Evolutionary conservation across 2,797 vertebrate species (phyloP).

Genomic region (Falco concolor): DNA sequence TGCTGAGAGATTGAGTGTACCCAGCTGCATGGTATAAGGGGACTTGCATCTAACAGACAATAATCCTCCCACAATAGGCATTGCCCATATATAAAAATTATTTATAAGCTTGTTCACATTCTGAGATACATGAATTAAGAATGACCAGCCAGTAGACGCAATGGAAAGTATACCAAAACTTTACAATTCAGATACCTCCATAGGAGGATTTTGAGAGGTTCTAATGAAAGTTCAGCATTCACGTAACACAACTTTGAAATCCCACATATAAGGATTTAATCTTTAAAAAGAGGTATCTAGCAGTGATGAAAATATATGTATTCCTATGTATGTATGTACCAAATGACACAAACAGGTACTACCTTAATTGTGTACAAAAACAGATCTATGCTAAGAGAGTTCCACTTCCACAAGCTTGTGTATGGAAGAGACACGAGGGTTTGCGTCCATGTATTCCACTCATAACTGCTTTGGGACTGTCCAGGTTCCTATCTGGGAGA

Average conservation of each 20-base stretch:
- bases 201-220: not conserved
- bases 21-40: not conserved
- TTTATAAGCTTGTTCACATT: not conserved
- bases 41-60: not conserved
- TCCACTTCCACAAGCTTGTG: not conserved
- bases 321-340: not conserved
- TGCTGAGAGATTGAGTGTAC: not conserved
- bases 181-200: not conserved
- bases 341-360: not conserved
- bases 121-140: not conserved
- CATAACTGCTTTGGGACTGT: conserved; percentile 86
- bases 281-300: not conserved
- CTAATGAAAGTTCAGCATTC: not conserved
- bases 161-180: not conserved
- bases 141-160: not conserved
- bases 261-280: not conserved
- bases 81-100: not conserved
- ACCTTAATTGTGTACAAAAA: not conserved
- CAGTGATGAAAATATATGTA: not conserved
- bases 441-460: not conserved
- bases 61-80: not conserved
- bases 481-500: conserved; percentile 87
- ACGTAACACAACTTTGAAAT: not conserved
- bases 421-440: not conserved
- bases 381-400: not conserved